Evolutionary conservation across 1,140 invertebrate genomes (phyloP).

Genomic region (Alviniconcha marisindica): DNA sequence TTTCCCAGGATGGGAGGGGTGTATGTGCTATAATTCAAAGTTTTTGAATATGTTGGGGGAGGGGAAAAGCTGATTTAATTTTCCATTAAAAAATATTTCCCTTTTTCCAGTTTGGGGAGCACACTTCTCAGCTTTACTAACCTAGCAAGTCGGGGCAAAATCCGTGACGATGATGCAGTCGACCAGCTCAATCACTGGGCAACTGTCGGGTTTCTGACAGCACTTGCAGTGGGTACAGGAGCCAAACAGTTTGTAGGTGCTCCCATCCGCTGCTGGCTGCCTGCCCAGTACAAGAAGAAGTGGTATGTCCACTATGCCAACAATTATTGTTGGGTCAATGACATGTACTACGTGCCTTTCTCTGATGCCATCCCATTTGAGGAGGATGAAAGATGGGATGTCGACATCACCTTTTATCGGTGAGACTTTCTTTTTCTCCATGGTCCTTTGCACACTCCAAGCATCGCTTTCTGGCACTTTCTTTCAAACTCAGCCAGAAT

Average conservation of each 20-base stretch:
- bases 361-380: conserved; percentile 74
- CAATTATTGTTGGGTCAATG: conserved; percentile 76
- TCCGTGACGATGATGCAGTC: conserved; percentile 56
- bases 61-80: neutral
- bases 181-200: conserved; percentile 58
- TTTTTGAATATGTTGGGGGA: too few relatives aligned
- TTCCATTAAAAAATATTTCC: too few relatives aligned
- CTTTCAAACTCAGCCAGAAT: too few relatives aligned
- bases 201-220: conserved; percentile 85
- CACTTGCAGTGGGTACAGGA: conserved; percentile 87
- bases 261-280: conserved; percentile 87
- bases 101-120: conserved; percentile 27
- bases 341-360: conserved; percentile 78
- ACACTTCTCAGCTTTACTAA: conserved; percentile 38
- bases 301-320: conserved; percentile 67
- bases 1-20: too few relatives aligned
- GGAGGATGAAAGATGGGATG: conserved; percentile 51
- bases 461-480: too few relatives aligned
- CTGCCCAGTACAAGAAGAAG: conserved; percentile 57
- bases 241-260: conserved; percentile 95
- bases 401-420: conserved; percentile 37
- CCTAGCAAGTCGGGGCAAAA: conserved; percentile 18
- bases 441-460: too few relatives aligned
- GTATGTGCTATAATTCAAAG: too few relatives aligned
- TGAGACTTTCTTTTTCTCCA: conserved; percentile 10